Percentiles rank a stretch among this genome's conserved stretches.
These are phyloP conservation scores for Gopherus flavomarginatus DNA, from an alignment of 2,113 vertebrate species.

Conservation along the genomic window DNA sequence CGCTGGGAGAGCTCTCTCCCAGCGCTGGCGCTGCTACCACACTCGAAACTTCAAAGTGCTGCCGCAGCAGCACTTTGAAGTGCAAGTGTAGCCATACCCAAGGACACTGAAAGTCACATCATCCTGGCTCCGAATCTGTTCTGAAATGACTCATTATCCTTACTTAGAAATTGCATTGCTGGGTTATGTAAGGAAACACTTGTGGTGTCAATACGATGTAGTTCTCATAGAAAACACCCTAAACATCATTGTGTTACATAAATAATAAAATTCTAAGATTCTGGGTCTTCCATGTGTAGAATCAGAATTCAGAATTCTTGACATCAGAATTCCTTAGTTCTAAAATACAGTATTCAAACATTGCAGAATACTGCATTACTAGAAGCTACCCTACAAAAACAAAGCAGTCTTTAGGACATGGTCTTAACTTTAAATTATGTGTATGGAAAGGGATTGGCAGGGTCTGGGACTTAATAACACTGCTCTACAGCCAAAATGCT, in stretches of 20 bases:
- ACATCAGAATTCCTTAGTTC: accelerated
- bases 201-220: accelerated
- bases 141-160: not conserved
- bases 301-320: too few species aligned
- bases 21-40: too few species aligned
- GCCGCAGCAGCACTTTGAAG: too few species aligned
- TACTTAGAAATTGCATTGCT: not conserved
- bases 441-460: not conserved
- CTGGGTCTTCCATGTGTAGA: not conserved
- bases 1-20: too few species aligned
- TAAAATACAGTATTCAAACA: accelerated
- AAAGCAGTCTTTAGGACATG: not conserved
- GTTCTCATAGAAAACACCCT: accelerated
- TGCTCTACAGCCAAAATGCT: too few species aligned
- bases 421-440: accelerated
- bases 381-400: not conserved
- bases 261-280: not conserved
- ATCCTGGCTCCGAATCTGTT: conserved; percentile 1
- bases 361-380: not conserved
- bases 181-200: not conserved
- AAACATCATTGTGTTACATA: accelerated
- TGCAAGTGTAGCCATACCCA: too few species aligned
- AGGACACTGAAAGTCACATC: not conserved
- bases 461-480: not conserved
- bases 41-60: too few species aligned